These are phyloP conservation scores for Squalus acanthias DNA, from an alignment of 2,797 vertebrate species.

Conservation along the genomic window DNA sequence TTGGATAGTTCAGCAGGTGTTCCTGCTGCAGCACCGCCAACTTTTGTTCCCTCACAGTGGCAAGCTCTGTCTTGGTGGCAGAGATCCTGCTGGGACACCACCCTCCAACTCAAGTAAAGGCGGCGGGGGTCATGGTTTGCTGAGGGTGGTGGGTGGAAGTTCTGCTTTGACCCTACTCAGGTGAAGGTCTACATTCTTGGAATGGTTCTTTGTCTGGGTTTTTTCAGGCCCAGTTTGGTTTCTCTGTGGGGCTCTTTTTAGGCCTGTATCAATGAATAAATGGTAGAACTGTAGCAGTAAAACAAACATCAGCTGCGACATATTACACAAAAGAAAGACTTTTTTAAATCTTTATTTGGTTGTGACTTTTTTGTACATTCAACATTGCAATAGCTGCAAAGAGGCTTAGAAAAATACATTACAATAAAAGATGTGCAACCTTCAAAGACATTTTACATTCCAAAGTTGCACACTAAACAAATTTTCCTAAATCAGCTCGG, in stretches of 20 bases:
- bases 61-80: background rate
- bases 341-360: slow-evolving; percentile 20
- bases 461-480: slow-evolving; percentile 3
- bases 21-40: background rate
- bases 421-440: slow-evolving; percentile 4
- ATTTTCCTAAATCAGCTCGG: background rate
- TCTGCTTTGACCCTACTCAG: background rate
- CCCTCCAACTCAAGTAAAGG: background rate
- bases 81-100: background rate
- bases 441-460: slow-evolving; percentile 32
- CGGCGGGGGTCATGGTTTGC: background rate
- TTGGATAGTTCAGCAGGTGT: background rate
- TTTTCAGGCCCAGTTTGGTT: background rate
- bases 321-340: background rate
- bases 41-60: background rate
- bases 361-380: slow-evolving; percentile 25
- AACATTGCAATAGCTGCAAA: background rate
- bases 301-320: background rate
- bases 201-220: background rate
- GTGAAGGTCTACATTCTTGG: background rate
- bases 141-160: background rate
- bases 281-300: background rate
- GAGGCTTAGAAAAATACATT: slow-evolving; percentile 28
- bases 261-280: background rate
- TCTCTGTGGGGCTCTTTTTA: background rate